phyloP scores from a whole-genome alignment of 2,113 vertebrate species.

The Phrynocephalus versicolor region DNA sequence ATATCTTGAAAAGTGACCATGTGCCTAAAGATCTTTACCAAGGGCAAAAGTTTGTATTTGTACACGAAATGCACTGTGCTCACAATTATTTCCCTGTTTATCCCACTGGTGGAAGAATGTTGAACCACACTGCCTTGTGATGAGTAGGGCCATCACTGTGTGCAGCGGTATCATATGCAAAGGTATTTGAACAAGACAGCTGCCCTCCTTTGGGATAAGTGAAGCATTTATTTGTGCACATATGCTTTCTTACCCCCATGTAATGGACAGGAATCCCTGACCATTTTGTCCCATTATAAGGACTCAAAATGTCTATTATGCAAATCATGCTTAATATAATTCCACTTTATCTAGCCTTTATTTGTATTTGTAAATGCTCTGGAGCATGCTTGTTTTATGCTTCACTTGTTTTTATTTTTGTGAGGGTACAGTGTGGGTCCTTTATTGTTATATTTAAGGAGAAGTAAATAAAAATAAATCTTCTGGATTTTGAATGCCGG shows the following conservation, averaged over 20 bases:
- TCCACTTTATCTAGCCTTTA: not conserved
- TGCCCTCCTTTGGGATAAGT: not conserved
- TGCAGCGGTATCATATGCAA: not conserved
- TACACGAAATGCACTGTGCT: not conserved
- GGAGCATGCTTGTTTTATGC: not conserved
- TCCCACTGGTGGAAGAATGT: not conserved
- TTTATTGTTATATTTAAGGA: not conserved
- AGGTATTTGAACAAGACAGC: not conserved
- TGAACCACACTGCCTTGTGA: not conserved
- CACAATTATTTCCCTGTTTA: not conserved
- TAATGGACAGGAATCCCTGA: not conserved
- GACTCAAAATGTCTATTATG: not conserved
- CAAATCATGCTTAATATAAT: accelerated
- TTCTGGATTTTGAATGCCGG: not conserved
- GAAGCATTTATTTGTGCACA: not conserved
- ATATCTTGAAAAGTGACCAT: constrained; percentile 16
- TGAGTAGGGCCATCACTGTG: not conserved
- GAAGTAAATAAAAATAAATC: not conserved
- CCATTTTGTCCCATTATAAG: not conserved
- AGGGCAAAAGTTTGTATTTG: not conserved
- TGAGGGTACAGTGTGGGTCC: not conserved
- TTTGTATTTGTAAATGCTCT: not conserved
- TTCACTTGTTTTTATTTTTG: not conserved
- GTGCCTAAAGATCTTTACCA: not conserved
- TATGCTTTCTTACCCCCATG: not conserved